Conservation (phyloP, 2,888 invertebrate species). For the Crioceris asparagi region DNA sequence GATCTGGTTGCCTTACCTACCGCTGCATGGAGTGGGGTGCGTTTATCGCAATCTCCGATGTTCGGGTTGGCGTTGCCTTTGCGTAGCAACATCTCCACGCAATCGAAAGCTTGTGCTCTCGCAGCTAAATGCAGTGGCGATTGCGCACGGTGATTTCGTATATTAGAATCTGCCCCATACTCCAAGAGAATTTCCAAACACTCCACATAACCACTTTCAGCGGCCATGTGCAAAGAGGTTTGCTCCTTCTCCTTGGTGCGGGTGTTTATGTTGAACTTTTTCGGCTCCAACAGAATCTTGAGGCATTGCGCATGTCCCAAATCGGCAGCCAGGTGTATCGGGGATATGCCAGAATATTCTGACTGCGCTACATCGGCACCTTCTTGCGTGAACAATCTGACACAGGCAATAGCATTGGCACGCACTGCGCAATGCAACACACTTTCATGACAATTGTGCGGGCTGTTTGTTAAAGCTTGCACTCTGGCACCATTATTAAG, state of each 20-base stretch:
- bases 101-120: slow-evolving; percentile 67
- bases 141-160: slow-evolving; percentile 68
- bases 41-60: slow-evolving; percentile 67
- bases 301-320: slow-evolving; percentile 67
- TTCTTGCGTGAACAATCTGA: slow-evolving; percentile 61
- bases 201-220: slow-evolving; percentile 76
- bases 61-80: slow-evolving; percentile 71
- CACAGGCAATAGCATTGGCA: slow-evolving; percentile 72
- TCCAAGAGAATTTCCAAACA: slow-evolving; percentile 65
- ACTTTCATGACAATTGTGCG: slow-evolving; percentile 57
- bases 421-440: slow-evolving; percentile 76
- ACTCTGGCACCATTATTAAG: slow-evolving; percentile 62
- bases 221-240: slow-evolving; percentile 74
- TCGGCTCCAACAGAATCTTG: slow-evolving; percentile 61
- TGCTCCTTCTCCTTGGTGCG: slow-evolving; percentile 64
- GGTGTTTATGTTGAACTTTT: slow-evolving; percentile 59
- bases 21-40: slow-evolving; percentile 74
- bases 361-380: slow-evolving; percentile 67
- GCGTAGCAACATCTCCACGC: slow-evolving; percentile 64
- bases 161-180: slow-evolving; percentile 64
- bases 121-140: slow-evolving; percentile 80
- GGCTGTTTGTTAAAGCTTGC: slow-evolving; percentile 50
- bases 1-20: slow-evolving; percentile 74
- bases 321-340: slow-evolving; percentile 73
- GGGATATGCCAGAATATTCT: slow-evolving; percentile 65